phyloP scores from a whole-genome alignment of 1,140 invertebrate genomes.

The Papilio polytes region DNA sequence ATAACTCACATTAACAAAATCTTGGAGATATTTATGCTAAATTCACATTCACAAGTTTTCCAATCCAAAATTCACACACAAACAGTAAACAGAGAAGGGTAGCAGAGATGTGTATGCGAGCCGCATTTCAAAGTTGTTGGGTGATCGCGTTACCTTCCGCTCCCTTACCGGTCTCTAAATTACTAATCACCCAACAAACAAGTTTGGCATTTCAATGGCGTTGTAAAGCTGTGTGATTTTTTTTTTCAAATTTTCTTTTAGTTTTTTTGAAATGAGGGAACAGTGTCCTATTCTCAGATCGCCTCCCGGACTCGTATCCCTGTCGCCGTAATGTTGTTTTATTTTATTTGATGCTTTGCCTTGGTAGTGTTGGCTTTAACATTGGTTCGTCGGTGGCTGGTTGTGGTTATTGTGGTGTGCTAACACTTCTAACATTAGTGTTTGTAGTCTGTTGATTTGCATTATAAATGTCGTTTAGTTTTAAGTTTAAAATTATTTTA shows the following conservation, averaged over 20 bases:
- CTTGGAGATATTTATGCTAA: not conserved
- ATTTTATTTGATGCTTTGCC: constrained; percentile 80
- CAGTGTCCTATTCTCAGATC: constrained; percentile 56
- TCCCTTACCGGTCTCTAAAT: constrained; percentile 59
- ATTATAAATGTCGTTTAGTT: constrained; percentile 57
- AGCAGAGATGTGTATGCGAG: constrained; percentile 71
- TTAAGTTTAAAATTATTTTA: constrained; percentile 59
- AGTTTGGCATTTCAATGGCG: constrained; percentile 77
- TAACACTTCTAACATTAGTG: constrained; percentile 80
- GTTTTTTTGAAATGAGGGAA: constrained; percentile 62
- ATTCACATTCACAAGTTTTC: too few relatives aligned
- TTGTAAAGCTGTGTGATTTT: constrained; percentile 78
- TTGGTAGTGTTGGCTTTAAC: constrained; percentile 82
- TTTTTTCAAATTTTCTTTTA: constrained; percentile 74
- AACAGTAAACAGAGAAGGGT: not conserved
- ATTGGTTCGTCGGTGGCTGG: constrained; percentile 74
- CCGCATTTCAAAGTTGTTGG: constrained; percentile 67
- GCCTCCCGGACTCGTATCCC: constrained; percentile 81
- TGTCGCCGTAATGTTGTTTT: constrained; percentile 82
- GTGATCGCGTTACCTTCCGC: constrained; percentile 69
- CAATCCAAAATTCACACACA: not conserved
- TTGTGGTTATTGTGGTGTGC: constrained; percentile 77
- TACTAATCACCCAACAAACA: constrained; percentile 76
- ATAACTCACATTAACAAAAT: constrained; percentile 8
- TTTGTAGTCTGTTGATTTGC: constrained; percentile 69